Evolutionary conservation across 1,140 invertebrate genomes (phyloP), one percentile per base, ranked within the genome.

Genomic region (Calephelis nemesis): DNA sequence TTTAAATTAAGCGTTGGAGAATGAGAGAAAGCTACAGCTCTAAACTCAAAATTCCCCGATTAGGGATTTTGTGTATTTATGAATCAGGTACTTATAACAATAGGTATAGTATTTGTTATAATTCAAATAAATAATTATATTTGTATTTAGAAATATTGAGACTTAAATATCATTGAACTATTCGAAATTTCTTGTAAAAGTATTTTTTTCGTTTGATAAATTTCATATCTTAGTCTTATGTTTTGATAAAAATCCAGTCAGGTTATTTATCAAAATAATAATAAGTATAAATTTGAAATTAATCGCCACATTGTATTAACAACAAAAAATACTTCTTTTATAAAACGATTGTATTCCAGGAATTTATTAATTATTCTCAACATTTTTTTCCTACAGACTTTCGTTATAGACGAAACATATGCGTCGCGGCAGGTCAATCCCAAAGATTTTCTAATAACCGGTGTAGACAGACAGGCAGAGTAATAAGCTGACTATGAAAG

Each of bases 81-180:
- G 54, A 58, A 58, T 9, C 19, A 58, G 54, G 54, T 58, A 58
- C 39, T 39, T 58, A 58, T 40, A 50, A n/a, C 19, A 58, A 39
- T 58, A 58, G 54, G 54, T 58, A 58, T 58, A 58, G 54, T 58
- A 58, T 58, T 58, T 58, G 30, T 39, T 11, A 39, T 39, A 58
- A 13, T 50, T 58, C 30, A 58, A 11, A 39, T 12, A 5, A 58
- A 39, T 58, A 45, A 45, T 45, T 7, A 45, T 45, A 45, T 45
- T 45, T 45, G 8, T 45, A 45, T 4, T 45, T 7, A 45, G 8
- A 45, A 45, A 45, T 45, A 45, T 45, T 9, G 6, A 45, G 42
- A 7, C 8, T 7, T 45, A 45, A 45, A 45, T 45, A 45, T 7
- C 42, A 45, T 45, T 45, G 6, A 30, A 30, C 30, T 30, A 30